Conservation (phyloP, 2,113 vertebrate genomes). For the Brachirus orientalis region DNA sequence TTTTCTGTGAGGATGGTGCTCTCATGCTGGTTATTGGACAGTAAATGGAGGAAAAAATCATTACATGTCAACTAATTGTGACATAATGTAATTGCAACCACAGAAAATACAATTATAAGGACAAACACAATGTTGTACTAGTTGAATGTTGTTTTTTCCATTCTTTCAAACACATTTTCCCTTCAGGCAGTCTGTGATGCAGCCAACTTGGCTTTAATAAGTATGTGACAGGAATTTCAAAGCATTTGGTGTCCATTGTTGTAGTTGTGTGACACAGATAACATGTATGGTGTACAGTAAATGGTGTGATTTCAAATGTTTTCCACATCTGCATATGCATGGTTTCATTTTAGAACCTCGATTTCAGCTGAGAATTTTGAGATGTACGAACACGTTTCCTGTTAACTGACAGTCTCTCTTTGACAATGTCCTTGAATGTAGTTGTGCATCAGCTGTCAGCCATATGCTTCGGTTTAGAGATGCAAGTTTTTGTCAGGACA, state of each 20-base stretch:
- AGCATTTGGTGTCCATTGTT: slow-evolving; percentile 2
- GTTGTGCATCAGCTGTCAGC: background rate
- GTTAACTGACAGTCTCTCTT: background rate
- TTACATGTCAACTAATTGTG: too few species aligned
- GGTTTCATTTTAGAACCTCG: background rate
- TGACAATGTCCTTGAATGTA: background rate
- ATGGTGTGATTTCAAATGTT: background rate
- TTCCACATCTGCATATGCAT: background rate
- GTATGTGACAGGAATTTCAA: too few species aligned
- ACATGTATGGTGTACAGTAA: background rate
- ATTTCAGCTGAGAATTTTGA: background rate
- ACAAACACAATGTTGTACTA: background rate
- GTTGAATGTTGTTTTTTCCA: too few species aligned
- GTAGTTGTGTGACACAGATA: background rate
- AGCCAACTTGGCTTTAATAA: background rate
- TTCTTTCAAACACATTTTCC: background rate
- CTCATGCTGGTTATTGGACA: too few species aligned
- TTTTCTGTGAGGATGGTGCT: too few species aligned
- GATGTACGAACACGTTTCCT: too few species aligned
- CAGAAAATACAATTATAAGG: background rate
- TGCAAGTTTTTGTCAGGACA: background rate
- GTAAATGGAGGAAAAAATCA: too few species aligned
- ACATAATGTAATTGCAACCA: too few species aligned
- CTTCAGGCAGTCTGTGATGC: background rate
- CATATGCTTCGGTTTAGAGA: background rate